Conservation (phyloP, 53 echinoderm and acorn worm genomes). For the Paracentrotus lividus region DNA sequence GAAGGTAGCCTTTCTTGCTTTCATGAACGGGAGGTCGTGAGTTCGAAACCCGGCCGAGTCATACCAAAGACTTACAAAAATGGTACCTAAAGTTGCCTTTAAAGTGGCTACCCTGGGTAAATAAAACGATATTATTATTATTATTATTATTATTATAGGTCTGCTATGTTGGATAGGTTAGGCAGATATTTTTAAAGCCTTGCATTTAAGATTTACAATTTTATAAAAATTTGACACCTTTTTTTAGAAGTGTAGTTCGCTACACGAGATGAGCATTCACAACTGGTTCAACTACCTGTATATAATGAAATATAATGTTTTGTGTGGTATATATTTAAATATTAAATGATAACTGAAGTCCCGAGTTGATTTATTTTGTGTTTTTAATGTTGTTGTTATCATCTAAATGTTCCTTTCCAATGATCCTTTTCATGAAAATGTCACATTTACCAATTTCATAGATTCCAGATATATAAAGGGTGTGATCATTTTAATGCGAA, state of each 20-base stretch:
- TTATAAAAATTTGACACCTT: background rate
- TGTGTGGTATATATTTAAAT: slow-evolving; percentile 16
- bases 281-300: background rate
- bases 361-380: background rate
- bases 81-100: too few species aligned
- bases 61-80: too few species aligned
- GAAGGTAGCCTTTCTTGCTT: too few species aligned
- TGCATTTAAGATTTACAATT: background rate
- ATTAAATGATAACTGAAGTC: slow-evolving; percentile 29
- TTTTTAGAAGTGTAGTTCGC: background rate
- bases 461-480: background rate
- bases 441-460: background rate
- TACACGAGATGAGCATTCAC: background rate
- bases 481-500: too few species aligned
- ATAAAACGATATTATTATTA: too few species aligned
- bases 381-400: background rate
- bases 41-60: too few species aligned
- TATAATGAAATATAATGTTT: background rate
- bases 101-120: too few species aligned
- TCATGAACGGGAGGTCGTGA: too few species aligned
- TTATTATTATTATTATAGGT: too few species aligned
- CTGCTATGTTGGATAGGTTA: too few species aligned
- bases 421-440: background rate
- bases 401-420: background rate
- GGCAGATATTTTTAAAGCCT: too few species aligned